These are phyloP conservation scores for Microctonus aethiopoides DNA, from an alignment of 2,888 invertebrate genomes.

Conservation along the genomic window DNA sequence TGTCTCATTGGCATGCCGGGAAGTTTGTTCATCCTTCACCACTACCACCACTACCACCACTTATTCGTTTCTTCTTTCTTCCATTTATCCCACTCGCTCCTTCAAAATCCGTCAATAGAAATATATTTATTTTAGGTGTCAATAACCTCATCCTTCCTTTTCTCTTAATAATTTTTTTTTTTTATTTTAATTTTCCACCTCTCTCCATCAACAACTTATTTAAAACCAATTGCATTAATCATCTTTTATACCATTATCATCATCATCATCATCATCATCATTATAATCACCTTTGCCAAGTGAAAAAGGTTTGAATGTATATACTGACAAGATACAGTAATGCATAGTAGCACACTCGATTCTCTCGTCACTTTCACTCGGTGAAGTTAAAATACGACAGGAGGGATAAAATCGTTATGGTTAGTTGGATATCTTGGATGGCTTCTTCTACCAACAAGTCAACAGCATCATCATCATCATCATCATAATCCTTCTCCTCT, in stretches of 20 bases:
- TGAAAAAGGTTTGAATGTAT: slow-evolving; percentile 20
- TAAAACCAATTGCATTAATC: slow-evolving; percentile 31
- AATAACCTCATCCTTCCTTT: slow-evolving; percentile 30
- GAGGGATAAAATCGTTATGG: slow-evolving; percentile 9
- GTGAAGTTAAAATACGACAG: neutral
- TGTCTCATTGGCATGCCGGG: slow-evolving; percentile 14
- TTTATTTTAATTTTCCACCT: neutral
- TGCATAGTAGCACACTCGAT: neutral
- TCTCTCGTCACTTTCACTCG: slow-evolving; percentile 35
- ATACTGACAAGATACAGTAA: slow-evolving; percentile 14
- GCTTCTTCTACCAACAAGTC: slow-evolving; percentile 10
- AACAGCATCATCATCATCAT: slow-evolving; percentile 15
- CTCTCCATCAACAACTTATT: neutral
- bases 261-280: slow-evolving; percentile 20
- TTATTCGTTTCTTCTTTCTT: neutral
- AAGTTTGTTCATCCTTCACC: slow-evolving; percentile 10
- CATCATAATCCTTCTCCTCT: slow-evolving; percentile 18
- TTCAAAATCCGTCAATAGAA: slow-evolving; percentile 24
- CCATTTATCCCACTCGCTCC: neutral
- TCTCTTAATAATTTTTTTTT: neutral
- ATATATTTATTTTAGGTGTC: slow-evolving; percentile 31
- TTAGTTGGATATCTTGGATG: neutral
- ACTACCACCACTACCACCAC: neutral
- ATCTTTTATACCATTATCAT: slow-evolving; percentile 24
- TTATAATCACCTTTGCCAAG: slow-evolving; percentile 18